A percentile compares a stretch with the other conserved stretches of the same genome.
These are phyloP conservation scores for Dolichopus griseipennis DNA, from an alignment of 2,888 invertebrate species.

Conservation along the genomic window DNA sequence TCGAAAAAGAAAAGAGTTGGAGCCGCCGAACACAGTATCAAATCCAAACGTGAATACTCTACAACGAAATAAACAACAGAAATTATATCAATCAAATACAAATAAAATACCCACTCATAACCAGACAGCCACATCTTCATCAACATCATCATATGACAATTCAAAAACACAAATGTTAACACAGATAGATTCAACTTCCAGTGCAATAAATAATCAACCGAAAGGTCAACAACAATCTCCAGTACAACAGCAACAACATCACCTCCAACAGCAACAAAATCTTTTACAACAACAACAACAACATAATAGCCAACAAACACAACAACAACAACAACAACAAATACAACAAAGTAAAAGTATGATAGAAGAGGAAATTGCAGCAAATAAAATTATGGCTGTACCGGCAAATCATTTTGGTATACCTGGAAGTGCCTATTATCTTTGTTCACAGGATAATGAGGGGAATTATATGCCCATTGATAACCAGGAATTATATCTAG, in stretches of 20 bases:
- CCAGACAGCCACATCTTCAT: not conserved
- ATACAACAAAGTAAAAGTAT: not conserved
- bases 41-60: not conserved
- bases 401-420: conserved; percentile 66
- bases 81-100: not conserved
- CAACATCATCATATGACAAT: not conserved
- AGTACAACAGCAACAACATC: conserved; percentile 12
- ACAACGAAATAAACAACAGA: conserved; percentile 4
- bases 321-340: conserved; percentile 15
- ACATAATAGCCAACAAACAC: conserved; percentile 9
- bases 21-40: not conserved
- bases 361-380: not conserved
- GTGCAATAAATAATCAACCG: not conserved
- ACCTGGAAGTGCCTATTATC: conserved; percentile 61
- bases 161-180: not conserved
- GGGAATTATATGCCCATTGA: conserved; percentile 59
- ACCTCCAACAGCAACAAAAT: conserved; percentile 14
- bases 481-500: conserved; percentile 45
- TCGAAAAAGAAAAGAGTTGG: not conserved
- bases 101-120: not conserved
- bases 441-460: conserved; percentile 59
- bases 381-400: conserved; percentile 52
- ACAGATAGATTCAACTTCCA: not conserved
- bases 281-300: conserved; percentile 13
- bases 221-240: conserved; percentile 25